Evolutionary conservation across 2,113 vertebrate species (phyloP), one percentile per base, ranked within the genome.

Genomic region (Dryoscopus gambensis): DNA sequence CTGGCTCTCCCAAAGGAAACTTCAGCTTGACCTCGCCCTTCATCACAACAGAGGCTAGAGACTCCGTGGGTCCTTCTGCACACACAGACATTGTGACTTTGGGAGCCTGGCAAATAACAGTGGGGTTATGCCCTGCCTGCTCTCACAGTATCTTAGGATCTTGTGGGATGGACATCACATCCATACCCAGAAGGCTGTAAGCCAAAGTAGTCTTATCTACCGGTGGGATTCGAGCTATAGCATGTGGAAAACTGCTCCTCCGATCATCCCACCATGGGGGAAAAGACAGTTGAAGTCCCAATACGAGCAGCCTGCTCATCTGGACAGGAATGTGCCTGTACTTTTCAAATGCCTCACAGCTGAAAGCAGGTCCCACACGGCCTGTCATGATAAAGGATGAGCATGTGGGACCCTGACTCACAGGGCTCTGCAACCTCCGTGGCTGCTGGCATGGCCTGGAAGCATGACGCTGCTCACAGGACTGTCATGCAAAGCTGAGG

Each of bases 331-430:
- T 13, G 14, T 4, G 0, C 25, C 49, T 50, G 4, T 53, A 40
- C 18, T 88, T 86, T 79, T 49, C 23, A 49, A 90, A 64, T 13
- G 21, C 31, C 33, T 76, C 49, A 6, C 33, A 85, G 53, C 8
- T 62, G 16, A 87, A 82, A 83, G 50, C 15, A 4, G 20, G 37
- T 82, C 65, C 27, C 35, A 21, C 7, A 1, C 0, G 0, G 53
- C 21, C 2, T 4, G 47, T 40, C 30, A 28, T 0, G 0, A 63
- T 8, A 33, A 57, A 68, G 59, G 64, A 78, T 0, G 0, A 35
- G 39, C 31, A 28, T 31, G 30, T 80, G 24, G 67, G 31, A 92
- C 57, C 62, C 69, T 33, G 31, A 46, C 33, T 33, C 22, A n/a
- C 19, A 14, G 46, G 57, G 28, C 9, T 80, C 63, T 30, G 14